Evolutionary conservation across 1,140 invertebrate species (phyloP).

Genomic region (Anastrepha ludens): DNA sequence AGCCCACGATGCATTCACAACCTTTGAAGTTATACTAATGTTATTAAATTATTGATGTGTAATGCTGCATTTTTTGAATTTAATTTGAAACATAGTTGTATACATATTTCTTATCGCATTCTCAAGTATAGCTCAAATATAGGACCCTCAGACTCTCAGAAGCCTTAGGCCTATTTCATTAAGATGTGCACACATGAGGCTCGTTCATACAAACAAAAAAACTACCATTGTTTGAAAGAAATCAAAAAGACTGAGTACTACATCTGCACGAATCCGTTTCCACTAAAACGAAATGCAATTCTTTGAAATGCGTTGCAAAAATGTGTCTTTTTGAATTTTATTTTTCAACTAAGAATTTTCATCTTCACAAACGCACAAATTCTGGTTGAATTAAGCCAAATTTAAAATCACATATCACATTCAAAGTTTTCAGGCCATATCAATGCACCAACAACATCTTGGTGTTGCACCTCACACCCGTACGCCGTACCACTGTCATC

Average conservation of each 20-base stretch:
- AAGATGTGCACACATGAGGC: too few relatives aligned
- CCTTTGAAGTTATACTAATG: too few relatives aligned
- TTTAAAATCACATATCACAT: background rate
- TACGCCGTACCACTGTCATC: background rate
- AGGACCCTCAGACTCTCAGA: background rate
- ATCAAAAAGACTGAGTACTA: background rate
- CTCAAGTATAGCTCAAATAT: too few relatives aligned
- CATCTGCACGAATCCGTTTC: background rate
- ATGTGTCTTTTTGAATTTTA: background rate
- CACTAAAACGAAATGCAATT: background rate
- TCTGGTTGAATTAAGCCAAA: too few relatives aligned
- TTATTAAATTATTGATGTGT: too few relatives aligned
- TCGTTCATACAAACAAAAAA: background rate
- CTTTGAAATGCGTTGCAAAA: background rate
- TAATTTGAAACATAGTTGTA: too few relatives aligned
- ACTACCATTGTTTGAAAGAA: background rate
- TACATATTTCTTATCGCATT: too few relatives aligned
- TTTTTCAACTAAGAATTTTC: too few relatives aligned
- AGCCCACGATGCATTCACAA: too few relatives aligned
- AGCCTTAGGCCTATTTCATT: background rate
- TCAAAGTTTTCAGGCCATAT: background rate
- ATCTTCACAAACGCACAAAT: too few relatives aligned
- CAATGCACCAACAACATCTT: slow-evolving; percentile 17
- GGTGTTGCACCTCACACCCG: background rate
- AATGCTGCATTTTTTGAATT: too few relatives aligned